Conservation (phyloP, 2,888 invertebrate genomes). For the Ernsta delagoae region DNA sequence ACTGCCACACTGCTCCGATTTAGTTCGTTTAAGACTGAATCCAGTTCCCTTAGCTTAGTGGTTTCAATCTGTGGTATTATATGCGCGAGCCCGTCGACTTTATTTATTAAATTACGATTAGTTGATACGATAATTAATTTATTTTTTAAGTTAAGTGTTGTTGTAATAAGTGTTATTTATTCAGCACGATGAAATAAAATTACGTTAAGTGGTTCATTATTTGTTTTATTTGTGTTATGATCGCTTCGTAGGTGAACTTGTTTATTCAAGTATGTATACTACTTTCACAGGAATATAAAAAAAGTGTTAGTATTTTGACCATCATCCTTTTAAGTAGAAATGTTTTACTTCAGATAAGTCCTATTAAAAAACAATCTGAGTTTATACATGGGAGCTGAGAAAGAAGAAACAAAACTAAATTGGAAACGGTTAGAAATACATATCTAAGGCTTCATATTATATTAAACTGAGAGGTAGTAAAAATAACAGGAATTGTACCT, state of each 20-base stretch:
- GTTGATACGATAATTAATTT: conserved; percentile 62
- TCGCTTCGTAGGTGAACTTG: neutral
- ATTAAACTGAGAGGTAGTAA: too few species aligned
- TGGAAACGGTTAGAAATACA: too few species aligned
- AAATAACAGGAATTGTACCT: too few species aligned
- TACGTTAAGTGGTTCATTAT: neutral
- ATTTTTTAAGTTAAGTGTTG: conserved; percentile 63
- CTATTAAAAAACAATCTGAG: too few species aligned
- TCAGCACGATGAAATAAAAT: conserved; percentile 70
- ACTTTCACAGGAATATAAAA: neutral
- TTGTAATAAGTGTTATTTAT: conserved; percentile 76
- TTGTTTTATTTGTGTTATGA: conserved; percentile 8
- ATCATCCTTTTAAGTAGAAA: too few species aligned
- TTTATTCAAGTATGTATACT: neutral
- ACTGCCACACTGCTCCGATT: conserved; percentile 50
- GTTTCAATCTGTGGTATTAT: conserved; percentile 57
- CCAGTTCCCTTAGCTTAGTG: conserved; percentile 53
- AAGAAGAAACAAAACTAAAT: too few species aligned
- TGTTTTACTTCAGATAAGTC: too few species aligned
- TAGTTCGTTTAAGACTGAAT: conserved; percentile 68
- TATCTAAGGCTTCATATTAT: too few species aligned
- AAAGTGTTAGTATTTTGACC: too few species aligned
- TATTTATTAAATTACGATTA: conserved; percentile 52
- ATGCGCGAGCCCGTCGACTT: conserved; percentile 83
- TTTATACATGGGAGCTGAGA: too few species aligned